phyloP scores from a whole-genome alignment of 2,113 vertebrate species.

The Pitta sordida region DNA sequence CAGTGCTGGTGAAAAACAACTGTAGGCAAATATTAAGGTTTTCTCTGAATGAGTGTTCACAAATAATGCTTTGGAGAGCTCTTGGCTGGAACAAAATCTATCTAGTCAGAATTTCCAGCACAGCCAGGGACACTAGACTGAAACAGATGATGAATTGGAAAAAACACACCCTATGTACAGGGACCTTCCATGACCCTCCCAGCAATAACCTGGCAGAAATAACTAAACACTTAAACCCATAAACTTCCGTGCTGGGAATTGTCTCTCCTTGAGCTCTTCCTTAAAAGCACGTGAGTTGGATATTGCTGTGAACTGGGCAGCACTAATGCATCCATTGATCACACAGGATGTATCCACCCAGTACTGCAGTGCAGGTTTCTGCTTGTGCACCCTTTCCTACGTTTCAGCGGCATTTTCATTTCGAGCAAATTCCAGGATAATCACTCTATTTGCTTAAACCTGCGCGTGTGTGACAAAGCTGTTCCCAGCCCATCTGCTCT shows the following conservation, averaged over 20 bases:
- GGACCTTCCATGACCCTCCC: neutral
- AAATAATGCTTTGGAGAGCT: neutral
- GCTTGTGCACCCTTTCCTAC: constrained; percentile 37
- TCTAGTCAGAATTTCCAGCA: constrained; percentile 47
- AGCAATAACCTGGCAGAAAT: neutral
- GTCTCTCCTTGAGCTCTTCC: neutral
- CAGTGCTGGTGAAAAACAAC: neutral
- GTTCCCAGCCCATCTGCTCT: neutral
- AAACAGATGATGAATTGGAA: neutral
- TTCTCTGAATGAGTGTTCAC: constrained; percentile 43
- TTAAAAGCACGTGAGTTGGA: neutral
- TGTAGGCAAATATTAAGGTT: neutral
- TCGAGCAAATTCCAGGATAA: constrained; percentile 60
- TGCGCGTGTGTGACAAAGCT: constrained; percentile 23
- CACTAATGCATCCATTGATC: neutral
- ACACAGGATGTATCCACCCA: constrained; percentile 26
- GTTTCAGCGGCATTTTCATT: constrained; percentile 60
- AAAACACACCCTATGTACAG: neutral
- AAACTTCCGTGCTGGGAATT: neutral
- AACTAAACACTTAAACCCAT: neutral
- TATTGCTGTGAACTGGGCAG: neutral
- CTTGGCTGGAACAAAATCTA: neutral
- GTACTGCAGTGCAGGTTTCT: constrained; percentile 40
- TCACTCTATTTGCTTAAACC: constrained; percentile 61
- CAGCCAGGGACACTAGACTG: neutral